Evolutionary conservation across 1,140 invertebrate genomes (phyloP).

Genomic region (Drosophila kanapiae): DNA sequence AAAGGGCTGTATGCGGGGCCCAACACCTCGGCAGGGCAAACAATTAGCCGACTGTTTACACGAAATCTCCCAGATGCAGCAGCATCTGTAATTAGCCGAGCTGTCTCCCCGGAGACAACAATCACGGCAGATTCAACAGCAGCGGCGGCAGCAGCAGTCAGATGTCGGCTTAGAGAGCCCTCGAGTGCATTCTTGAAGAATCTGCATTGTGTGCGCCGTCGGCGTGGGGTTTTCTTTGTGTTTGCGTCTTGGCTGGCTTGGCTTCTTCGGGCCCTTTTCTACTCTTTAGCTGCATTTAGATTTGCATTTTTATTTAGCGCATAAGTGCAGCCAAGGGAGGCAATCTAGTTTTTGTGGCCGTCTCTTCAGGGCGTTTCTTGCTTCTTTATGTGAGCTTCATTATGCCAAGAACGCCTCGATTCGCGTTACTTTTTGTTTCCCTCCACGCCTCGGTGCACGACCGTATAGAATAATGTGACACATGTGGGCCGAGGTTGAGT

Average conservation of each 20-base stretch:
- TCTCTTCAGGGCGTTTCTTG: constrained; percentile 18
- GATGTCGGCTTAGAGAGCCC: constrained; percentile 43
- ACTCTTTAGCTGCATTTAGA: constrained; percentile 74
- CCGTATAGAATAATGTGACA: constrained; percentile 17
- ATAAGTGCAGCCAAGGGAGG: constrained; percentile 60
- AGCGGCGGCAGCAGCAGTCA: constrained; percentile 30
- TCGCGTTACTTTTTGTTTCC: constrained; percentile 42
- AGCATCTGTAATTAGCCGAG: constrained; percentile 69
- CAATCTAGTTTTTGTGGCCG: constrained; percentile 45
- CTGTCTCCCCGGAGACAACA: constrained; percentile 53
- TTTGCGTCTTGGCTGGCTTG: constrained; percentile 17
- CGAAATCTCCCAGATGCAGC: constrained; percentile 45
- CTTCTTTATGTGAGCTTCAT: constrained; percentile 26
- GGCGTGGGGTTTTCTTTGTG: constrained; percentile 48
- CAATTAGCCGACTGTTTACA: constrained; percentile 76
- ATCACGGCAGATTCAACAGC: constrained; percentile 22
- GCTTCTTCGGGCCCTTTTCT: constrained; percentile 22
- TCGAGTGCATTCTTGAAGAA: constrained; percentile 43
- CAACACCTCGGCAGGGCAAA: constrained; percentile 63
- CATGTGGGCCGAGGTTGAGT: constrained; percentile 43
- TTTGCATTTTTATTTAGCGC: constrained; percentile 83
- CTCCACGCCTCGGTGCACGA: constrained; percentile 2
- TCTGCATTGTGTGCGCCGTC: constrained; percentile 32
- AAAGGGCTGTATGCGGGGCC: constrained; percentile 65
- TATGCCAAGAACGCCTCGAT: constrained; percentile 43